phyloP scores from a whole-genome alignment of 2,797 vertebrate genomes.

The Pteronotus mesoamericanus region DNA sequence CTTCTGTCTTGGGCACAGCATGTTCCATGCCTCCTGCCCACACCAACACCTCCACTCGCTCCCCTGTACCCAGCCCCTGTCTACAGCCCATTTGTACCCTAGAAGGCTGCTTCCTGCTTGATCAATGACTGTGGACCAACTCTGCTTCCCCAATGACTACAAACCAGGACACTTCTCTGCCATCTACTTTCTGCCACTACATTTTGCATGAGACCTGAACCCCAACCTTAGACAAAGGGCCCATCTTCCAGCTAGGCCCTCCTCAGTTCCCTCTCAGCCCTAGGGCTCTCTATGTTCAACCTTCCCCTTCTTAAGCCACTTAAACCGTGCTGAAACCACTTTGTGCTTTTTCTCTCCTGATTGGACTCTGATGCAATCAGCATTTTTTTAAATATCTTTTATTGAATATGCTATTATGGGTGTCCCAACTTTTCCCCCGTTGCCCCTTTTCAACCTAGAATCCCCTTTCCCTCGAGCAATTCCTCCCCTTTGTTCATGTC shows the following conservation, averaged over 20 bases:
- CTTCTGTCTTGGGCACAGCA: background rate
- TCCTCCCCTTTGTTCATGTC: too few relatives aligned
- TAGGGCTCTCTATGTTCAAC: too few relatives aligned
- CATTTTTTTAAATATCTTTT: too few relatives aligned
- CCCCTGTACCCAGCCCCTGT: background rate
- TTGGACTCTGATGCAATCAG: background rate
- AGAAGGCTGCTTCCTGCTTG: background rate
- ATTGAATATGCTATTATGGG: too few relatives aligned
- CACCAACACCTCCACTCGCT: background rate
- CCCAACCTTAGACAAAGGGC: background rate
- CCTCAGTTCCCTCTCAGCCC: background rate
- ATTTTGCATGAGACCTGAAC: background rate
- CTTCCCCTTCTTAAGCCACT: too few relatives aligned
- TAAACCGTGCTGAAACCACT: too few relatives aligned
- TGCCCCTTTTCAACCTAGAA: too few relatives aligned
- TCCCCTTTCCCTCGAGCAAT: too few relatives aligned
- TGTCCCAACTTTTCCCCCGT: too few relatives aligned
- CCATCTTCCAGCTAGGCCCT: background rate
- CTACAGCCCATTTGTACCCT: background rate
- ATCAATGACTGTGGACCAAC: background rate
- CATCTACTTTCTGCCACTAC: background rate
- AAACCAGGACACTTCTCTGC: background rate
- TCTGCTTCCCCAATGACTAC: background rate
- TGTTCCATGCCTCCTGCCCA: background rate
- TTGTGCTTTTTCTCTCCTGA: background rate